Evolutionary conservation across 1,140 invertebrate species (phyloP), one percentile per base, ranked within the genome.

Genomic region (Antheraea pernyi): DNA sequence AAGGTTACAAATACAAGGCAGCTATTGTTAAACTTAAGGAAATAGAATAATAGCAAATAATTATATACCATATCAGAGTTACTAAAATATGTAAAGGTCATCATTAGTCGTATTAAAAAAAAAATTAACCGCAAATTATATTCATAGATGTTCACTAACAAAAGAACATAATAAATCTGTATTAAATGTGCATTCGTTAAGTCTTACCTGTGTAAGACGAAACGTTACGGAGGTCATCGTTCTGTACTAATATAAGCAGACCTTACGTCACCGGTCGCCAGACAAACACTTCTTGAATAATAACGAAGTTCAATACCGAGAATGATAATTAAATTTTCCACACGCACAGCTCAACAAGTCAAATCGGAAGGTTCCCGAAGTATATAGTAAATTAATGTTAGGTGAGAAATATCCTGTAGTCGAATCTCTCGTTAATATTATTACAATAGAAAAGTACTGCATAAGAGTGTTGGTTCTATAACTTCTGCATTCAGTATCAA

Each of bases 321-420:
- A 77, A 79, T 72, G 77, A 86, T 89, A 84, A 91, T 91, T 91
- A 91, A 85, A 88, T 89, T 91, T 89, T 85, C 85, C 89, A 85
- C 86, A 85, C 81, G 82, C 83, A 75, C 72, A 46, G 74, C 76
- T 68, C 78, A 59, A 71, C 66, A 60, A 70, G 73, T 77, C 79
- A 71, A 76, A 79, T 81, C 78, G 81, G 73, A 87, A 79, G 77
- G 71, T 71, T 78, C 74, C 76, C 68, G 78, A 78, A 77, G 71
- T 59, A 16, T 67, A 30, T 4, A 68, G 68, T 69, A 68, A 66
- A 73, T 72, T 72, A 73, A 67, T 68, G 42, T 70, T 65, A 61
- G 37, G 53, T 60, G 60, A 68, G 39, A 74, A 65, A 70, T 74
- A 68, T 68, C 70, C 46, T 67, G 60, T 67, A 68, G 59, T 72